Percentiles rank a stretch among this genome's conserved stretches.
These are phyloP conservation scores for Vespertilio murinus DNA, from an alignment of 2,797 vertebrate genomes.

Conservation along the genomic window DNA sequence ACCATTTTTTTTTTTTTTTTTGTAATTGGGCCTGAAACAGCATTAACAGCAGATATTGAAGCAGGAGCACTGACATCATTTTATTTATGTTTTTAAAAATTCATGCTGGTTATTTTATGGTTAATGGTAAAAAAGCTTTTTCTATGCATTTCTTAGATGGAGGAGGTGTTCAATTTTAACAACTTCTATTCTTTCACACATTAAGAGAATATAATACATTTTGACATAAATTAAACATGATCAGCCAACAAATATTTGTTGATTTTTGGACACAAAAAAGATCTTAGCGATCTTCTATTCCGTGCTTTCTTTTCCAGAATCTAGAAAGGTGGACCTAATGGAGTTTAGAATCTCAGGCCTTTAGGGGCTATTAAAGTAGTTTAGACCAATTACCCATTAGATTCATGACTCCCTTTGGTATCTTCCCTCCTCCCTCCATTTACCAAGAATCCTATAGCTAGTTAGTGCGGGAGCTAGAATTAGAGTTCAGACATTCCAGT, in stretches of 20 bases:
- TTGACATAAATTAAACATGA: background rate
- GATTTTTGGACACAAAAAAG: background rate
- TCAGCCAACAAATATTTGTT: background rate
- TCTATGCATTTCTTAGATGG: background rate
- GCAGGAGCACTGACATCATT: background rate
- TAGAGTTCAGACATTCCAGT: background rate
- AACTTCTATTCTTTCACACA: background rate
- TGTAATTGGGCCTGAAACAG: background rate
- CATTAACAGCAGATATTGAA: background rate
- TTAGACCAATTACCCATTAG: background rate
- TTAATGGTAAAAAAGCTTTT: background rate
- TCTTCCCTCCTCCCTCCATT: background rate
- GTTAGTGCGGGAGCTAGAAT: background rate
- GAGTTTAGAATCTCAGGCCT: constrained; percentile 43
- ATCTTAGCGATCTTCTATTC: constrained; percentile 3
- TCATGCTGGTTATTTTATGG: constrained; percentile 22
- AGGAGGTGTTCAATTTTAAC: background rate
- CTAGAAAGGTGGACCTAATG: background rate
- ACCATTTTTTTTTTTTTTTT: too few species aligned
- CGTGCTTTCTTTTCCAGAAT: background rate
- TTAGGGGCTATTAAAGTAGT: background rate
- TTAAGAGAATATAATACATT: background rate
- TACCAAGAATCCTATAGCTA: background rate
- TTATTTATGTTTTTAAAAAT: background rate
- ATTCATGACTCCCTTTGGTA: background rate